phyloP scores from a whole-genome alignment of 2,797 vertebrate genomes.

The Hapalemur alaotrensis region DNA sequence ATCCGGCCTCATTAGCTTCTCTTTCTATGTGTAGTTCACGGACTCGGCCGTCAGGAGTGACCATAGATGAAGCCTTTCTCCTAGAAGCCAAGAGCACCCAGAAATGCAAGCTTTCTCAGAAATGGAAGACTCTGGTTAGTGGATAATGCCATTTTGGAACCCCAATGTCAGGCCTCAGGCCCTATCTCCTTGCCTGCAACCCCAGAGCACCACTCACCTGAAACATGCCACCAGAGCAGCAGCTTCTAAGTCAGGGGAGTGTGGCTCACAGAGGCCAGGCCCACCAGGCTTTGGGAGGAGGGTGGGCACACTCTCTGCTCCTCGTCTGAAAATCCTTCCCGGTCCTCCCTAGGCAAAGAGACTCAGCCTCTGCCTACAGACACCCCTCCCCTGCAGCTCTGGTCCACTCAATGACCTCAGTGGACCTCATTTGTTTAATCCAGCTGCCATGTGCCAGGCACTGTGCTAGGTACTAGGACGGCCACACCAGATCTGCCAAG shows the following conservation, averaged over 20 bases:
- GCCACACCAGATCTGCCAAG: not conserved
- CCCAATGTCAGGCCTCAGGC: not conserved
- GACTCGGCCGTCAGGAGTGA: not conserved
- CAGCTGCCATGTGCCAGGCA: not conserved
- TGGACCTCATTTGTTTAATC: constrained; percentile 23
- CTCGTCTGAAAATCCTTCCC: not conserved
- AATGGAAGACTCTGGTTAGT: constrained; percentile 68
- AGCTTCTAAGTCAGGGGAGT: not conserved
- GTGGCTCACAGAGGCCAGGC: not conserved
- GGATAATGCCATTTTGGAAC: not conserved
- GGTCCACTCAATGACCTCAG: too few species aligned
- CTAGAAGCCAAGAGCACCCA: not conserved
- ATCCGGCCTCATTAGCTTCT: not conserved
- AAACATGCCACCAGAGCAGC: not conserved
- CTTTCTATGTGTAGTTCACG: constrained; percentile 52
- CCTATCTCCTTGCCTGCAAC: not conserved
- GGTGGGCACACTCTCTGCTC: not conserved
- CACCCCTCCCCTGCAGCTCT: not conserved
- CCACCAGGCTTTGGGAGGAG: not conserved
- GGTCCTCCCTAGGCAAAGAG: not conserved
- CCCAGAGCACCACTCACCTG: not conserved
- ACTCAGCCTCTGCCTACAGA: not conserved
- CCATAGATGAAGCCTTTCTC: not conserved
- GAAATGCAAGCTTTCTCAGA: constrained; percentile 53
- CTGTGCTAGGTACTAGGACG: not conserved